Base-by-base conservation (phyloP, 2,113 vertebrate genomes). In the Trematocara marginatum region DNA sequence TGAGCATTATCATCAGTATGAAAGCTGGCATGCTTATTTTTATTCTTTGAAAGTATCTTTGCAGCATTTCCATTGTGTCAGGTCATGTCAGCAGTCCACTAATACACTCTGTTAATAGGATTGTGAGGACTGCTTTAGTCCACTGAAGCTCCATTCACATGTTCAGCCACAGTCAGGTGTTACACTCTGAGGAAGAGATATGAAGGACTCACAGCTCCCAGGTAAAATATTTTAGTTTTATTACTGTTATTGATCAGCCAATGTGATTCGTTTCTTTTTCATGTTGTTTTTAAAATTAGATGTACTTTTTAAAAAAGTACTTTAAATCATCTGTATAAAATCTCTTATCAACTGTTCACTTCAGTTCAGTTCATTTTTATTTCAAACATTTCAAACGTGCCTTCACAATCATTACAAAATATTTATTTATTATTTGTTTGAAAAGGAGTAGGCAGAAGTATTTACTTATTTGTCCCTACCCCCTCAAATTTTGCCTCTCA, bases 61-160 rank as follows among this genome's bases (percentile, higher is more conserved):
- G 40, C 86, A 91, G 83, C 82, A 86, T 78, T 85, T 89, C 57
- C 57, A 35, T 82, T 3, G 29, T 83, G 86, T 81, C 49, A 80
- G 61, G 57, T 54, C 29, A 56, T 86, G 82, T 78, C 56, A 79
- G 84, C 76, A 38, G 26, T 82, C 80, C 87, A 82, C 84, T 95
- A 94, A 94, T 95, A 92, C 91, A 20, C 45, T 47, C 54, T 1
- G 47, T 71, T 96, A 96, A 96, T 96, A 93, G 95, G 95, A 96
- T 96, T 96, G 42, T n/a, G 47, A 82, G 38, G 79, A 87, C 89
- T 40, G 66, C 71, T 64, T 93, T 91, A 93, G 78, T 85, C 79
- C 81, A 45, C 54, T 66, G 86, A 87, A 6, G 47, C 53, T 78
- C 5, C 56, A 38, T 90, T 90, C 87, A 87, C 87, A 79, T 85